Evolutionary conservation across 2,113 vertebrate species (phyloP).

Genomic region (Pongo abelii): DNA sequence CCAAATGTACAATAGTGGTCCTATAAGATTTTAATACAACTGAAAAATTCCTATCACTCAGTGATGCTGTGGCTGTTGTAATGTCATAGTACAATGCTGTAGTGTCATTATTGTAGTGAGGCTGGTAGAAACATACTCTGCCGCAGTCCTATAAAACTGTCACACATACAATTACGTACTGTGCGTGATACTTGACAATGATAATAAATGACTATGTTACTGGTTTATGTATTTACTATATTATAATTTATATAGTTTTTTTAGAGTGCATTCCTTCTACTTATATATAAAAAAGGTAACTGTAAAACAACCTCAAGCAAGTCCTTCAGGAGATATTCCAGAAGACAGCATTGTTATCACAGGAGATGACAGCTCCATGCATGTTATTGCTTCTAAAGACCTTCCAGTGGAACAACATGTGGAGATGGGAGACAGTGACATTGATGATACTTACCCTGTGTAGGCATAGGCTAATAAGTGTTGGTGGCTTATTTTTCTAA

Average conservation of each 20-base stretch:
- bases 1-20: not conserved
- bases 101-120: not conserved
- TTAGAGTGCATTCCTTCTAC: not conserved
- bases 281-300: not conserved
- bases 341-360: not conserved
- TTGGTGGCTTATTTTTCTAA: not conserved
- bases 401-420: not conserved
- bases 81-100: not conserved
- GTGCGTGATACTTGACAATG: not conserved
- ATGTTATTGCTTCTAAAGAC: not conserved
- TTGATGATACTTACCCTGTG: not conserved
- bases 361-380: not conserved
- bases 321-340: not conserved
- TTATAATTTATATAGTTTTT: not conserved
- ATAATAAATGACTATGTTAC: not conserved
- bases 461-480: not conserved
- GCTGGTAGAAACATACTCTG: not conserved
- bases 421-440: not conserved
- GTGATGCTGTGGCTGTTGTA: not conserved
- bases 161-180: not conserved
- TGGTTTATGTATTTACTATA: not conserved
- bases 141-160: not conserved
- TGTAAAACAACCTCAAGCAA: not conserved
- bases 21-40: not conserved
- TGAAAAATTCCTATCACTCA: not conserved